Conservation (phyloP, 2,888 invertebrate species). For the Pandemis heparana region DNA sequence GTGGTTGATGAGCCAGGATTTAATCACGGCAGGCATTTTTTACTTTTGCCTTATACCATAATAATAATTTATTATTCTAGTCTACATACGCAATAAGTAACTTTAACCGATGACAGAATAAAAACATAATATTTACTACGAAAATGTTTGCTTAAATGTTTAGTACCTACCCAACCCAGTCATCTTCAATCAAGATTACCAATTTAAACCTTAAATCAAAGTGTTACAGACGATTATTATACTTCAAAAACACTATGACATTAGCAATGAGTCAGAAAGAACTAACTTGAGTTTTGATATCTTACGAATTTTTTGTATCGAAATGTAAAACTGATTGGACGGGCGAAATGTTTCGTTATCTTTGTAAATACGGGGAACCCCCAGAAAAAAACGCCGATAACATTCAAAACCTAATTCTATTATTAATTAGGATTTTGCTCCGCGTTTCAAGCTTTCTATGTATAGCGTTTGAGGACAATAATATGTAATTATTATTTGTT, state of each 20-base stretch:
- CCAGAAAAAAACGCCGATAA: background rate
- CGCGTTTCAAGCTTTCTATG: background rate
- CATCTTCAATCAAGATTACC: constrained; percentile 1
- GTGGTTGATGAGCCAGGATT: background rate
- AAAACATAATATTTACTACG: constrained; percentile 39
- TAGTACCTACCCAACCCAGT: constrained; percentile 26
- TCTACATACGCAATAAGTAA: background rate
- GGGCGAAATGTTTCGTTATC: background rate
- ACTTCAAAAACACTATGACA: constrained; percentile 50
- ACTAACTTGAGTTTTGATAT: constrained; percentile 34
- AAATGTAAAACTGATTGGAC: background rate
- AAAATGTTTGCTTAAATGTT: constrained; percentile 43
- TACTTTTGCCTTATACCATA: background rate
- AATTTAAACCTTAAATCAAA: constrained; percentile 14
- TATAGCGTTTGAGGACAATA: background rate
- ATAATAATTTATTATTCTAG: background rate
- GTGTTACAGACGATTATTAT: constrained; percentile 24
- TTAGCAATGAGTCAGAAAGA: constrained; percentile 60
- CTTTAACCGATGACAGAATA: constrained; percentile 30
- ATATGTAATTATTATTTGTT: background rate
- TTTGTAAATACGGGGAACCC: constrained; percentile 11
- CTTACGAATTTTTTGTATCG: constrained; percentile 20
- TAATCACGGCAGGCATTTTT: background rate
- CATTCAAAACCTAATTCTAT: background rate
- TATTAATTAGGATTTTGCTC: background rate